Evolutionary conservation across 2,888 invertebrate species (phyloP).

Genomic region (Lampropteryx suffumata): DNA sequence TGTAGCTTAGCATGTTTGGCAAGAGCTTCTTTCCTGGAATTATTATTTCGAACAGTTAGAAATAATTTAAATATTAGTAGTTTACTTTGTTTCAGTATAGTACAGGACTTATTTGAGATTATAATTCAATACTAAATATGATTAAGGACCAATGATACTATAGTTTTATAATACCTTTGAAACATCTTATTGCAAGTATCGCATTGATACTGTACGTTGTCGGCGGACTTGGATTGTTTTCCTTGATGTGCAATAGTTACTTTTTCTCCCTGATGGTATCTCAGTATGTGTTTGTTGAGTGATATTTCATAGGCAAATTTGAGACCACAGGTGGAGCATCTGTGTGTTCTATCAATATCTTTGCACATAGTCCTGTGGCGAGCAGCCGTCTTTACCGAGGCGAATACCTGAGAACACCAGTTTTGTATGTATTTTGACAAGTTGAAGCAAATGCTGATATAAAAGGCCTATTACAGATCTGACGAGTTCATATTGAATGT

Average conservation of each 20-base stretch:
- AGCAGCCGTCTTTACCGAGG: constrained; percentile 73
- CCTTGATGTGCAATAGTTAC: constrained; percentile 70
- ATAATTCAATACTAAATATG: no score
- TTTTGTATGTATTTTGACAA: not conserved
- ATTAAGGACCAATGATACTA: no score
- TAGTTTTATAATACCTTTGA: constrained; percentile 71
- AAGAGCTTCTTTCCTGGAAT: constrained; percentile 83
- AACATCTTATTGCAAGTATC: constrained; percentile 85
- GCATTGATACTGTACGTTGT: constrained; percentile 75
- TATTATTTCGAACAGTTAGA: not conserved
- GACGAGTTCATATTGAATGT: no score
- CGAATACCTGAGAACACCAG: constrained; percentile 58
- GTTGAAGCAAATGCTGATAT: no score
- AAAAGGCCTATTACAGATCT: no score
- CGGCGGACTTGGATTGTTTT: constrained; percentile 47
- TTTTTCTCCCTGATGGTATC: constrained; percentile 68
- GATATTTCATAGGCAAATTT: constrained; percentile 74
- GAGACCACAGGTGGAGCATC: constrained; percentile 66
- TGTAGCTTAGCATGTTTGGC: constrained; percentile 86
- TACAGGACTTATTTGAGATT: no score
- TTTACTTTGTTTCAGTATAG: no score
- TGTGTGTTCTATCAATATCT: constrained; percentile 60
- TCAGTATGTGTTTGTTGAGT: constrained; percentile 73
- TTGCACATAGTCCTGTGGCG: constrained; percentile 73
- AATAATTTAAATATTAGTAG: no score